Evolutionary conservation across 2,113 vertebrate species (phyloP), one percentile per base, ranked within the genome.

Genomic region (Syrmaticus mikado): DNA sequence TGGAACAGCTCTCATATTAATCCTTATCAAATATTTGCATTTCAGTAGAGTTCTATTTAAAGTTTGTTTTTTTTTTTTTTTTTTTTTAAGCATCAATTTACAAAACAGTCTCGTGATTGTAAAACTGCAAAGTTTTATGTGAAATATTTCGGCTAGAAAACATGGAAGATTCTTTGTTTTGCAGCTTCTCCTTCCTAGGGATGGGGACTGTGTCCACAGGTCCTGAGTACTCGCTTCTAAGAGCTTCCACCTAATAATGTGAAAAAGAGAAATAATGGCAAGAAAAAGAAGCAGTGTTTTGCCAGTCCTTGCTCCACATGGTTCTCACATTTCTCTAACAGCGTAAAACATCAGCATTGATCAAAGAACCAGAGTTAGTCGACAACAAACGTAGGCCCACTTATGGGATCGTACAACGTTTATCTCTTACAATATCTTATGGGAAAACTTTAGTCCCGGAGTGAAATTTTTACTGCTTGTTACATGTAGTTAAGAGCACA

Each of bases 351-450:
- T 38, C 38, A 70, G 15, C 55, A 30, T 6, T n/a, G 71, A 79
- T 93, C 66, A 92, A 76, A 89, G 78, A 34, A 58, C 16, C 5
- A 12, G 27, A 84, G 60, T n/a, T 25, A 74, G 22, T 83, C 17
- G 22, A 72, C 73, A 71, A 48, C 46, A 72, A 89, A 78, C 12
- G 3, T 43, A 41, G 48, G 53, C 50, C n/a, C 30, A 24, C 27
- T 82, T 84, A 28, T 3, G 34, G 60, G 46, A 64, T 77, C 68
- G 73, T 82, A 55, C 50, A 55, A 12, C 45, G 30, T 53, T 80
- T 89, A 62, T 72, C 75, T 89, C 5, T 61, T 70, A 65, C 61
- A 48, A 75, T 78, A 92, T 87, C 84, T 96, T 85, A 75, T 87
- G 62, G 87, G 82, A 88, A 88, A 91, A 85, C 13, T 53, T 73